phyloP scores from a whole-genome alignment of 1,140 invertebrate genomes.

The Camponotus floridanus region DNA sequence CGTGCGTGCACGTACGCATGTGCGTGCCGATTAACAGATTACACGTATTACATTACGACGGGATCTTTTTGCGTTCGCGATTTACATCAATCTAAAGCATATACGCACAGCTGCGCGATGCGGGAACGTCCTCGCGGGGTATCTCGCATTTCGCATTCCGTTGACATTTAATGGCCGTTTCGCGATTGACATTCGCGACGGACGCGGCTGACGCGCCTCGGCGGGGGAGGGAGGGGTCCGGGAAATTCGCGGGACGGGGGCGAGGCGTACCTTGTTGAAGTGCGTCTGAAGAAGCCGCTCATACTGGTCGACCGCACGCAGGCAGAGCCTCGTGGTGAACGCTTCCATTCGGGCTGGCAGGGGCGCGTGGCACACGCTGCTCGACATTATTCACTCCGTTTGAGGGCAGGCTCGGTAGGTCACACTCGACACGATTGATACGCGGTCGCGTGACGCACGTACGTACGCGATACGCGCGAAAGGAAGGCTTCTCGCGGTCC shows the following conservation, averaged over 20 bases:
- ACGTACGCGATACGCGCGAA: background rate
- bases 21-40: too few species aligned
- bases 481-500: too few species aligned
- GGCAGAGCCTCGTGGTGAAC: conserved; percentile 87
- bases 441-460: background rate
- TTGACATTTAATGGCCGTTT: background rate
- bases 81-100: background rate
- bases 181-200: background rate
- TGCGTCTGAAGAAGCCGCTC: conserved; percentile 86
- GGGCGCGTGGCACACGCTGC: conserved; percentile 84
- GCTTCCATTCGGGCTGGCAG: conserved; percentile 86
- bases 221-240: background rate
- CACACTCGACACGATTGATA: conserved; percentile 10
- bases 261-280: conserved; percentile 81
- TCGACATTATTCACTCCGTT: conserved; percentile 79
- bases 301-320: conserved; percentile 88
- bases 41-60: too few species aligned
- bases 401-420: conserved; percentile 30
- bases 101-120: conserved; percentile 28
- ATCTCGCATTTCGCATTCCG: conserved; percentile 9
- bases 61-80: too few species aligned
- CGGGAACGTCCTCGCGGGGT: too few species aligned
- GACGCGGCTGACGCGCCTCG: too few species aligned
- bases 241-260: background rate
- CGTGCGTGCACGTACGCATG: too few species aligned